phyloP scores from a whole-genome alignment of 2,113 vertebrate species.

The Piliocolobus tephrosceles region DNA sequence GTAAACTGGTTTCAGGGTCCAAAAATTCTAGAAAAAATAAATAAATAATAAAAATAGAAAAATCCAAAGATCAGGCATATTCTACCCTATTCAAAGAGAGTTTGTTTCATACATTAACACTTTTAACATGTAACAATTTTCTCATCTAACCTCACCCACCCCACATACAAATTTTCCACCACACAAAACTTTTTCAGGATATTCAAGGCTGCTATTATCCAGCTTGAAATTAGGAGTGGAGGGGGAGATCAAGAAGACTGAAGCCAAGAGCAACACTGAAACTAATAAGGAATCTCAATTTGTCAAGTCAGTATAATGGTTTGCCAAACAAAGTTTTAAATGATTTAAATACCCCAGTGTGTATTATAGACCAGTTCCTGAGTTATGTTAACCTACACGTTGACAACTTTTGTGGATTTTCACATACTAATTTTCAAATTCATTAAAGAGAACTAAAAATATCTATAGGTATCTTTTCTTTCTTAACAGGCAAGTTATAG shows the following conservation, averaged over 20 bases:
- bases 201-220: not conserved
- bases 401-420: constrained; percentile 73
- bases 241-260: not conserved
- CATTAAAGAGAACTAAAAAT: constrained; percentile 53
- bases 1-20: not conserved
- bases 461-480: constrained; percentile 48
- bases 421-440: constrained; percentile 76
- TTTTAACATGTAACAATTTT: not conserved
- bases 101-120: not conserved
- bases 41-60: not conserved
- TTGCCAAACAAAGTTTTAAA: constrained; percentile 66
- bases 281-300: constrained; percentile 67
- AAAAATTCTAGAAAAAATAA: not conserved
- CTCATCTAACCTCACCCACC: not conserved
- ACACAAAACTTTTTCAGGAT: not conserved
- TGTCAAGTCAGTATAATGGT: constrained; percentile 55
- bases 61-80: not conserved
- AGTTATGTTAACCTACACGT: constrained; percentile 65
- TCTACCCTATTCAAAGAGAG: not conserved
- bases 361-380: not conserved
- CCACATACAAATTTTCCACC: not conserved
- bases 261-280: constrained; percentile 78
- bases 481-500: constrained; percentile 46
- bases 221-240: constrained; percentile 4
- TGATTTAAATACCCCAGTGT: constrained; percentile 66